Percentiles rank a stretch among this genome's conserved stretches.
Conservation (phyloP, 2,113 vertebrate species). For the Pachycephala philippinensis region DNA sequence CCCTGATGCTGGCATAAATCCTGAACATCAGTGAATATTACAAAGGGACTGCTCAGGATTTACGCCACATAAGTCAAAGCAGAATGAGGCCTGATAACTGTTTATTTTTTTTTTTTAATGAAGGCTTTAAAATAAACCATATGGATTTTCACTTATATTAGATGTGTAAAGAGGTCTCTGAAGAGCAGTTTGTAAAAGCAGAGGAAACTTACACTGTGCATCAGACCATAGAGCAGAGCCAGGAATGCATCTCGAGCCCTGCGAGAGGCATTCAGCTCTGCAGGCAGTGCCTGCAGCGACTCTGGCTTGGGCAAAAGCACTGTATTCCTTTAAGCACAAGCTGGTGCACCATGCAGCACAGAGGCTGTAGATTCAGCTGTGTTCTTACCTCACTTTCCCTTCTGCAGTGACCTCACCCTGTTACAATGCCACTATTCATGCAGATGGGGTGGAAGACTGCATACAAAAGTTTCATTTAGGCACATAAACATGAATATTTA, state of each 20-base stretch:
- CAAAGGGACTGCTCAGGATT: conserved; percentile 43
- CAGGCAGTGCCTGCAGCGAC: neutral
- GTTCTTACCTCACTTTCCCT: conserved; percentile 90
- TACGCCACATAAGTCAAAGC: conserved; percentile 42
- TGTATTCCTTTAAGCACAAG: conserved; percentile 73
- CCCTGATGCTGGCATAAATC: neutral
- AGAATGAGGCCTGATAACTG: conserved; percentile 45
- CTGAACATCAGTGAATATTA: neutral
- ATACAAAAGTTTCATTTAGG: conserved; percentile 90
- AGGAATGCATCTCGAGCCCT: conserved; percentile 38
- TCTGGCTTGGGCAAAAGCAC: neutral
- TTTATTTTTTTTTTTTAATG: neutral
- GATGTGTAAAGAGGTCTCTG: conserved; percentile 51
- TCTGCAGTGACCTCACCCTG: conserved; percentile 90
- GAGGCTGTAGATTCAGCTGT: conserved; percentile 88
- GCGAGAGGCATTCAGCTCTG: conserved; percentile 24
- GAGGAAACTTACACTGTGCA: conserved; percentile 47
- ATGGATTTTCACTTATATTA: conserved; percentile 53
- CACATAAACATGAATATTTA: conserved; percentile 83
- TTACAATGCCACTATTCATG: conserved; percentile 97
- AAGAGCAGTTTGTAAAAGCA: conserved; percentile 54
- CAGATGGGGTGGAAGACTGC: conserved; percentile 80
- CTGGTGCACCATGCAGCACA: conserved; percentile 68
- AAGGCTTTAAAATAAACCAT: conserved; percentile 57
- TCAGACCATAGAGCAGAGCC: conserved; percentile 42